These are phyloP conservation scores for Leptopilina syphax DNA, from an alignment of 2,888 invertebrate genomes.

Conservation along the genomic window DNA sequence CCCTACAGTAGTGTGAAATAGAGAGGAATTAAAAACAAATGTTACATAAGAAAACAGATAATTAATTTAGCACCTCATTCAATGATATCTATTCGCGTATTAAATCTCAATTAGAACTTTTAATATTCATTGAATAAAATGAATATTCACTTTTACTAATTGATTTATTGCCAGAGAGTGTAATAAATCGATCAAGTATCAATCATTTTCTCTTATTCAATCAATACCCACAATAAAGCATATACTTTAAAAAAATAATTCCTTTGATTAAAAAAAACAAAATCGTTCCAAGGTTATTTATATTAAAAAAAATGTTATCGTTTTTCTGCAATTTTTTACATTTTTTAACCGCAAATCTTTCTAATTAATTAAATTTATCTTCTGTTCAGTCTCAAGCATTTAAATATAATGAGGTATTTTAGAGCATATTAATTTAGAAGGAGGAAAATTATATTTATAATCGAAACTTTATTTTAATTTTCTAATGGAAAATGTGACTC, in stretches of 20 bases:
- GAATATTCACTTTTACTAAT: constrained; percentile 17
- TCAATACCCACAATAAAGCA: not conserved
- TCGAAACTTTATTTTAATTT: too few relatives aligned
- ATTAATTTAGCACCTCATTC: not conserved
- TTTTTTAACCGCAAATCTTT: too few relatives aligned
- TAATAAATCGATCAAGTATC: constrained; percentile 1
- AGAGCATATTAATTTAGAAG: too few relatives aligned
- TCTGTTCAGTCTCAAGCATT: too few relatives aligned
- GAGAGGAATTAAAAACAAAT: not conserved
- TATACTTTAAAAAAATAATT: not conserved
- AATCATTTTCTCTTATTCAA: constrained; percentile 9
- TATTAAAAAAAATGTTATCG: too few relatives aligned
- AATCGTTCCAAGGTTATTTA: not conserved
- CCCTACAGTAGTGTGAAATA: not conserved
- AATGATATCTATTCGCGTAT: not conserved
- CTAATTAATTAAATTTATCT: too few relatives aligned
- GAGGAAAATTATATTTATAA: too few relatives aligned
- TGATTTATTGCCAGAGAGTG: not conserved
- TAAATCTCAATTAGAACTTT: not conserved
- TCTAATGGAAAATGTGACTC: too few relatives aligned
- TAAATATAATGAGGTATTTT: too few relatives aligned
- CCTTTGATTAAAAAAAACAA: not conserved
- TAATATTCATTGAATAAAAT: not conserved
- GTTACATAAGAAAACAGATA: not conserved
- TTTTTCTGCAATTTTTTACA: too few relatives aligned